Evolutionary conservation across 2,797 vertebrate genomes (phyloP).

Genomic region (Ctenochaetus hawaiiensis): DNA sequence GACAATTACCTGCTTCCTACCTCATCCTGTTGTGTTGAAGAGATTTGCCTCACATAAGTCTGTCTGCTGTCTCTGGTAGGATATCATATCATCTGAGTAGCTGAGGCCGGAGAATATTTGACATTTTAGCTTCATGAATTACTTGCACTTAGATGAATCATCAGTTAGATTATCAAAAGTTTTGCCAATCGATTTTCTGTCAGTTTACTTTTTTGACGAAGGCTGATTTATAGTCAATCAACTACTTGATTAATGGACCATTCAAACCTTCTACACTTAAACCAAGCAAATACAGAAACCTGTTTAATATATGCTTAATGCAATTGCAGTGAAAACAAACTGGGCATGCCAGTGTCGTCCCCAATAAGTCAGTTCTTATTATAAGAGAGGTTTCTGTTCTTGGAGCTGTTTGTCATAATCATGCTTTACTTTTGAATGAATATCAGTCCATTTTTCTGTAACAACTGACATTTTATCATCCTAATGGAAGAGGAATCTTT

Average conservation of each 20-base stretch:
- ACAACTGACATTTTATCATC: constrained; percentile 64
- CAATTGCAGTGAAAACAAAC: constrained; percentile 9
- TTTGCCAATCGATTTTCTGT: not conserved
- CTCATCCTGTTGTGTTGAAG: constrained; percentile 20
- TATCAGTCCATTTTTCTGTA: constrained; percentile 70
- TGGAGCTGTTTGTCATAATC: constrained; percentile 58
- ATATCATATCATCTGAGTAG: not conserved
- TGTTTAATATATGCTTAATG: not conserved
- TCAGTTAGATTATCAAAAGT: not conserved
- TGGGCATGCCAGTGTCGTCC: not conserved
- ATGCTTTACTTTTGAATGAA: constrained; percentile 30
- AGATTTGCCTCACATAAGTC: constrained; percentile 13
- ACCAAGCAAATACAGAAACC: not conserved
- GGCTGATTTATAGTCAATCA: not conserved
- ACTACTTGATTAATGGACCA: not conserved
- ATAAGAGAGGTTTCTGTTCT: constrained; percentile 25
- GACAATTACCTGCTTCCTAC: constrained; percentile 38
- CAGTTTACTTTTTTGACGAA: not conserved
- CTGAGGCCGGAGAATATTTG: not conserved
- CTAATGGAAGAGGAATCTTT: constrained; percentile 58
- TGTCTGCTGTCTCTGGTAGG: not conserved
- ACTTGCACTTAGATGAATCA: not conserved
- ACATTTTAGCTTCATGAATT: not conserved
- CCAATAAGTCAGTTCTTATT: constrained; percentile 14
- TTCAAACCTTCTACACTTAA: not conserved